These are phyloP conservation scores for Sterna hirundo DNA, from an alignment of 2,113 vertebrate species.

Conservation along the genomic window DNA sequence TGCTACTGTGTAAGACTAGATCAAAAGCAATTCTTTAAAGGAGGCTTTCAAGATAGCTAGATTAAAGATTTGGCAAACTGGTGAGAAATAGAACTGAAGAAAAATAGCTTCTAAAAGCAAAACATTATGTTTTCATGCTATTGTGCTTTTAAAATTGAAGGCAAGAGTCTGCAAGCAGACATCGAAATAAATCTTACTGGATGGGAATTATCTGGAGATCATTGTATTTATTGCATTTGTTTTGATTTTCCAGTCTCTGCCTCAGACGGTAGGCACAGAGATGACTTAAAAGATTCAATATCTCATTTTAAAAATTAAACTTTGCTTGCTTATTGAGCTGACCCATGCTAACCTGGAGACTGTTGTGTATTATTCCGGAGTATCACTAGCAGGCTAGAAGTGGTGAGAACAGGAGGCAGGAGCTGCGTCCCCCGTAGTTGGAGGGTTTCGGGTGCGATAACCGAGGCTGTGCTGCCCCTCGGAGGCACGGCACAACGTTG, in stretches of 20 bases:
- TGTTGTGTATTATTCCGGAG: background rate
- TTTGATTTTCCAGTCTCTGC: constrained; percentile 41
- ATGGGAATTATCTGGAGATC: constrained; percentile 29
- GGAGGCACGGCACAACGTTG: background rate
- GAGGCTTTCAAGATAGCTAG: background rate
- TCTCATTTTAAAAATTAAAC: constrained; percentile 33
- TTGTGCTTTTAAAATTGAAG: constrained; percentile 39
- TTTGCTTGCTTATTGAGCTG: background rate
- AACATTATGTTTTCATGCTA: background rate
- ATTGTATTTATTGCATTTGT: constrained; percentile 35
- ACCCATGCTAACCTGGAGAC: background rate
- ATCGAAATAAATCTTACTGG: background rate
- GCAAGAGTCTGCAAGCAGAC: background rate
- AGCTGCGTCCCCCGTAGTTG: background rate
- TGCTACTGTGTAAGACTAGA: background rate
- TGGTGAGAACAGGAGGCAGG: background rate
- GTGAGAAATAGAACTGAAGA: background rate
- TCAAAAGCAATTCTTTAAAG: constrained; percentile 30
- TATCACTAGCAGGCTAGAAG: background rate
- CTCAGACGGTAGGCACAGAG: background rate
- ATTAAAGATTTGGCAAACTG: background rate
- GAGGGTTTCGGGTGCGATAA: background rate
- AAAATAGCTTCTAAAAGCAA: constrained; percentile 6
- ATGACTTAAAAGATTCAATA: constrained; percentile 12
- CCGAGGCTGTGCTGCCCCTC: constrained; percentile 29